phyloP scores from a whole-genome alignment of 2,888 invertebrate species.

The Rhopalosiphum nymphaeae region DNA sequence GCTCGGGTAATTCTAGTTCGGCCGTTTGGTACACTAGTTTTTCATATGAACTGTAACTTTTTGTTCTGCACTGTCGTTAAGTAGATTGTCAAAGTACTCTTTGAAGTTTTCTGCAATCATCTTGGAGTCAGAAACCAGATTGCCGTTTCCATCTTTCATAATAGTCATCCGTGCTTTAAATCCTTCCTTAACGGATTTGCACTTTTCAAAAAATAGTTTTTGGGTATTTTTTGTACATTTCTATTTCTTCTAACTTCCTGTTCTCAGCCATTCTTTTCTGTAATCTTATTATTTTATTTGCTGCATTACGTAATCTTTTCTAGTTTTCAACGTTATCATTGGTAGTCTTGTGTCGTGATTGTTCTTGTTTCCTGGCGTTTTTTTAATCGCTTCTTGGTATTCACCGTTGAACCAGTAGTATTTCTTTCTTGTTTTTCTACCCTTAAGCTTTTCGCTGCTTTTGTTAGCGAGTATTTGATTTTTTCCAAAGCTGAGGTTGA shows the following conservation, averaged over 20 bases:
- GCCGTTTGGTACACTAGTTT: slow-evolving; percentile 42
- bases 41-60: slow-evolving; percentile 38
- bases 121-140: slow-evolving; percentile 33
- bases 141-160: slow-evolving; percentile 35
- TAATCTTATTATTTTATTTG: slow-evolving; percentile 36
- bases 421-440: no score
- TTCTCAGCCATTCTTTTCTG: slow-evolving; percentile 18
- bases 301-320: slow-evolving; percentile 6
- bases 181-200: slow-evolving; percentile 23
- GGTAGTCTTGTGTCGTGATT: not conserved
- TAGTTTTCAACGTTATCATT: slow-evolving; percentile 10
- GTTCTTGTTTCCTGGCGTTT: slow-evolving; percentile 33
- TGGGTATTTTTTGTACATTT: no score
- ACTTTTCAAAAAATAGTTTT: no score
- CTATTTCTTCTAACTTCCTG: no score
- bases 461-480: no score
- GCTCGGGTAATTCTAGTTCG: slow-evolving; percentile 23
- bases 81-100: slow-evolving; percentile 23
- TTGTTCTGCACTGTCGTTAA: slow-evolving; percentile 21
- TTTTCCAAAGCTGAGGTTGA: not conserved
- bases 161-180: slow-evolving; percentile 38
- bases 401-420: no score
- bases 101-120: slow-evolving; percentile 37
- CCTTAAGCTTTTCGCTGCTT: no score
- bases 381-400: slow-evolving; percentile 9